These are phyloP conservation scores for Arctocebus calabarensis DNA, from an alignment of 2,797 vertebrate species.

Conservation along the genomic window DNA sequence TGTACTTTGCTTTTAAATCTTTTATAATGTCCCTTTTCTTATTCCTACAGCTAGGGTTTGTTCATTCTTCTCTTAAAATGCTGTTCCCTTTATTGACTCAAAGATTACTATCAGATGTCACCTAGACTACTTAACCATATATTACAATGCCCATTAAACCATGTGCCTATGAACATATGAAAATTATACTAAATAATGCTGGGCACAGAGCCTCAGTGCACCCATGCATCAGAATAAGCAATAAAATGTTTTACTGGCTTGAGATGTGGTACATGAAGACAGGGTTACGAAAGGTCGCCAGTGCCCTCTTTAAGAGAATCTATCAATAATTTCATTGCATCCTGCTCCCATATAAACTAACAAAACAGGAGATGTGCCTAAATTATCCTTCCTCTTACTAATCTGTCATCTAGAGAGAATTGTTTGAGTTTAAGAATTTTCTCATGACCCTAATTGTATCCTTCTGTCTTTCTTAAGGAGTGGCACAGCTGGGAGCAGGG, in stretches of 20 bases:
- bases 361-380: not conserved
- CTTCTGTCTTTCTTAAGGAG: constrained; percentile 52
- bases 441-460: constrained; percentile 48
- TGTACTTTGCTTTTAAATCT: constrained; percentile 77
- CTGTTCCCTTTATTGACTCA: constrained; percentile 75
- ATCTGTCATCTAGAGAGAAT: constrained; percentile 38
- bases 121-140: constrained; percentile 50
- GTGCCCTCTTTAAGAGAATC: constrained; percentile 52
- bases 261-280: constrained; percentile 42
- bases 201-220: constrained; percentile 62
- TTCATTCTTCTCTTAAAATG: constrained; percentile 73
- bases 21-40: constrained; percentile 77
- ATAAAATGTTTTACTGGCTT: constrained; percentile 69
- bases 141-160: constrained; percentile 75
- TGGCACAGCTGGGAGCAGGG: not conserved
- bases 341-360: constrained; percentile 26
- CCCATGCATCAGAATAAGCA: constrained; percentile 69
- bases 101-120: constrained; percentile 79
- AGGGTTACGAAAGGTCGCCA: constrained; percentile 56
- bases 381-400: not conserved
- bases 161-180: constrained; percentile 64
- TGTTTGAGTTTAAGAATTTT: constrained; percentile 50
- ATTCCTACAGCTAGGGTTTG: constrained; percentile 57
- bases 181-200: constrained; percentile 78
- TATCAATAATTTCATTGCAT: constrained; percentile 61